Conservation (phyloP, 2,888 invertebrate species). For the Dynastes hyllus region DNA sequence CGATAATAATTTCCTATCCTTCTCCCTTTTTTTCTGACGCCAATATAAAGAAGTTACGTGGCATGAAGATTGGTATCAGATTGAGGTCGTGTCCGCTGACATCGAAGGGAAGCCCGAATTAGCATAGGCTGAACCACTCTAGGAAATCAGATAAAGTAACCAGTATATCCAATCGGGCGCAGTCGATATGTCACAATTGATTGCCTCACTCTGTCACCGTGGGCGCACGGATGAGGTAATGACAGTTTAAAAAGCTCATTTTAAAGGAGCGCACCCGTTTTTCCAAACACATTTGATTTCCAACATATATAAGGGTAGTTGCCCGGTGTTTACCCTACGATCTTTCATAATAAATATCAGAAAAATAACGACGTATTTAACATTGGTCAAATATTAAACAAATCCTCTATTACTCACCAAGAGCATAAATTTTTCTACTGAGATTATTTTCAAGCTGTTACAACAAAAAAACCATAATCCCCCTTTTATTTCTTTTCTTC, state of each 20-base stretch:
- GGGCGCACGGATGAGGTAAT: constrained; percentile 56
- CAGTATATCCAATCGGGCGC: constrained; percentile 56
- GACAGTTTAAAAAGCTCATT: constrained; percentile 52
- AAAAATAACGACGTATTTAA: background rate
- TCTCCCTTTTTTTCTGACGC: constrained; percentile 46
- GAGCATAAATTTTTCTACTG: too few species aligned
- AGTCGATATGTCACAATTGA: constrained; percentile 61
- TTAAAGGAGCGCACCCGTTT: constrained; percentile 14
- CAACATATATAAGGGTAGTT: background rate
- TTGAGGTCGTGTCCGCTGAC: constrained; percentile 56
- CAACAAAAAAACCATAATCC: background rate
- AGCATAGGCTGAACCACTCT: constrained; percentile 58
- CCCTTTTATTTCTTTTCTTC: background rate
- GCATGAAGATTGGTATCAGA: constrained; percentile 54
- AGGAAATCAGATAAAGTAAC: constrained; percentile 59
- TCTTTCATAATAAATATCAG: background rate
- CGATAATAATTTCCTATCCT: constrained; percentile 45
- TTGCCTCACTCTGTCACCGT: constrained; percentile 59
- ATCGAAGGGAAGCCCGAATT: constrained; percentile 55
- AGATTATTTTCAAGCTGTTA: background rate
- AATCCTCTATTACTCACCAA: background rate
- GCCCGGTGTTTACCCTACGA: background rate
- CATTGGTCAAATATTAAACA: background rate
- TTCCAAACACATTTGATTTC: background rate
- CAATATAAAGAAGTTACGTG: constrained; percentile 50